Conservation (phyloP, 2,113 vertebrate species). For the Hypomesus transpacificus region DNA sequence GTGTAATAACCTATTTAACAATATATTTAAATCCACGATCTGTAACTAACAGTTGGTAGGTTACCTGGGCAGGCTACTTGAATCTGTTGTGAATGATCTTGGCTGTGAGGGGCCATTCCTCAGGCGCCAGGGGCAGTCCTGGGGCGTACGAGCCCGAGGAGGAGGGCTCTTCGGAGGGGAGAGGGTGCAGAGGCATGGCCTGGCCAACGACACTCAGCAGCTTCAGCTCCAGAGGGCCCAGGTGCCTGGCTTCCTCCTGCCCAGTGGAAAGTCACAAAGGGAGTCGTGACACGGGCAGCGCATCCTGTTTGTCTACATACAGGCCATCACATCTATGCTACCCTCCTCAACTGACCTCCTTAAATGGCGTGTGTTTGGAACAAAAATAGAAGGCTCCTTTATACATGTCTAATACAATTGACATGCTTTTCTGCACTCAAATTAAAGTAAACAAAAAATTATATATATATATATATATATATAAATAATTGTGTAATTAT, state of each 20-base stretch:
- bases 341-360: no score
- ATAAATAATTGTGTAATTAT: no score
- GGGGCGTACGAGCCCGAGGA: neutral
- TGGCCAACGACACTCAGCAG: constrained; percentile 65
- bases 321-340: no score
- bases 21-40: neutral
- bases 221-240: constrained; percentile 65
- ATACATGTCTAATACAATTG: no score
- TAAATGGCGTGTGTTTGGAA: no score
- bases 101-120: constrained; percentile 47
- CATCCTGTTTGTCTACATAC: no score
- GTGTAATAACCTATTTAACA: neutral
- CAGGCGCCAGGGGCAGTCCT: constrained; percentile 5
- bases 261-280: neutral
- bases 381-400: no score
- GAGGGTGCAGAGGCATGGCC: constrained; percentile 59
- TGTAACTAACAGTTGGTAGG: neutral
- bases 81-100: constrained; percentile 25
- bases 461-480: no score
- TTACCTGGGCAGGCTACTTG: neutral
- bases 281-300: no score
- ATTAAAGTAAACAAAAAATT: no score
- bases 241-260: constrained; percentile 51
- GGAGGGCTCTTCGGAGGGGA: neutral
- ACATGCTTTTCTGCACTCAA: no score